Conservation (phyloP, 37 sponge, comb jelly and placozoan genomes). For the Spongilla lacustris region DNA sequence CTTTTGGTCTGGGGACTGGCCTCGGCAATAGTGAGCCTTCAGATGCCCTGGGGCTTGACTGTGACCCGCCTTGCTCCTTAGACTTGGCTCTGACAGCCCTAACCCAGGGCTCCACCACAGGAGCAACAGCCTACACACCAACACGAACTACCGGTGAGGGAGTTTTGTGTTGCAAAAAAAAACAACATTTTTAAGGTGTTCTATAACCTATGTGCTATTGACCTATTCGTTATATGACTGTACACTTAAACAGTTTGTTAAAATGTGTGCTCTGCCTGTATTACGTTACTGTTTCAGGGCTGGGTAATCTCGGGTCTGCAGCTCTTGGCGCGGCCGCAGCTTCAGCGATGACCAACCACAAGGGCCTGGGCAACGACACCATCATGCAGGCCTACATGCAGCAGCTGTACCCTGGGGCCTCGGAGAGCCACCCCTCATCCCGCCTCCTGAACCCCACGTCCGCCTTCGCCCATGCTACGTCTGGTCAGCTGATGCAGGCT, state of each 20-base stretch:
- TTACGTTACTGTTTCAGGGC: not conserved
- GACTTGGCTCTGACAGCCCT: slow-evolving; percentile 14
- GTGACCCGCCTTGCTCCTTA: not conserved
- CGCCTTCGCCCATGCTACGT: not conserved
- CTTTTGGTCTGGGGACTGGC: slow-evolving; percentile 68
- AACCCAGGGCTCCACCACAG: not conserved
- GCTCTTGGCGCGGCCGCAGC: slow-evolving; percentile 45
- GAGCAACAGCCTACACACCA: not conserved
- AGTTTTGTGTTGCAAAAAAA: too few species aligned
- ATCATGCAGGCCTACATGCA: slow-evolving; percentile 35
- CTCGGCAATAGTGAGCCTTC: too few species aligned
- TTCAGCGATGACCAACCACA: not conserved
- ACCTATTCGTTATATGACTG: too few species aligned
- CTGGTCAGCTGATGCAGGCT: not conserved
- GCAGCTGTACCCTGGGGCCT: not conserved
- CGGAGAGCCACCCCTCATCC: not conserved
- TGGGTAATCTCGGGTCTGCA: slow-evolving; percentile 69
- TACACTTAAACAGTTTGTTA: too few species aligned
- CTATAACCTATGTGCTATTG: too few species aligned
- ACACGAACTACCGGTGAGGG: too few species aligned
- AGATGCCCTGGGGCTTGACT: not conserved
- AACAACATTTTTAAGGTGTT: too few species aligned
- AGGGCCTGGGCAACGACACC: slow-evolving; percentile 3
- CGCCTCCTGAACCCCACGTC: not conserved
- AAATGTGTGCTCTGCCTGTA: too few species aligned